phyloP scores from a whole-genome alignment of 2,888 invertebrate species.

The Cremastinae sp. region DNA sequence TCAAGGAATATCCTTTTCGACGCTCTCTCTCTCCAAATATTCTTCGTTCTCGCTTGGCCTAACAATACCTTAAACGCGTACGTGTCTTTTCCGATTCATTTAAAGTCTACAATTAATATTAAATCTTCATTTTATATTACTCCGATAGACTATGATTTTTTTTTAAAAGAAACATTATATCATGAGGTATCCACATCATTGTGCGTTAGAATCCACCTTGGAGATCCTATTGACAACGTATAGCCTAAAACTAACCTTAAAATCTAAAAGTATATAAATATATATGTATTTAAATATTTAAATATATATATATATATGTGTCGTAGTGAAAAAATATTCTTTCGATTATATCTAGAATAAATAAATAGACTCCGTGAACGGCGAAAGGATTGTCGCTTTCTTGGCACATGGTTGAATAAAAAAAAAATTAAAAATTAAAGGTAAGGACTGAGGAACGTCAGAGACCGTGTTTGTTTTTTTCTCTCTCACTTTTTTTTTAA shows the following conservation, averaged over 20 bases:
- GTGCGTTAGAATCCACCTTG: conserved; percentile 25
- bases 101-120: background rate
- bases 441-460: conserved; percentile 18
- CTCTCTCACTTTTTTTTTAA: background rate
- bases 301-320: conserved; percentile 28
- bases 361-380: conserved; percentile 32
- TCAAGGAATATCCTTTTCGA: too few species aligned
- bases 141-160: conserved; percentile 16
- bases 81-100: background rate
- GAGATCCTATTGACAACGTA: conserved; percentile 8
- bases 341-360: conserved; percentile 35
- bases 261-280: conserved; percentile 54
- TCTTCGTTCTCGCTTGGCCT: too few species aligned
- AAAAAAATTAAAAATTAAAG: conserved; percentile 20
- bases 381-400: conserved; percentile 16
- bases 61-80: background rate
- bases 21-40: too few species aligned
- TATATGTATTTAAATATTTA: conserved; percentile 55
- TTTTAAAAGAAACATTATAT: background rate
- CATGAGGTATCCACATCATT: conserved; percentile 29
- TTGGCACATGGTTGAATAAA: conserved; percentile 22
- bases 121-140: conserved; percentile 7
- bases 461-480: too few species aligned
- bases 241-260: conserved; percentile 49
- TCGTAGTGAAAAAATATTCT: conserved; percentile 49